Conservation (phyloP, 1,140 invertebrate species). For the Cryptotermes secundus region DNA sequence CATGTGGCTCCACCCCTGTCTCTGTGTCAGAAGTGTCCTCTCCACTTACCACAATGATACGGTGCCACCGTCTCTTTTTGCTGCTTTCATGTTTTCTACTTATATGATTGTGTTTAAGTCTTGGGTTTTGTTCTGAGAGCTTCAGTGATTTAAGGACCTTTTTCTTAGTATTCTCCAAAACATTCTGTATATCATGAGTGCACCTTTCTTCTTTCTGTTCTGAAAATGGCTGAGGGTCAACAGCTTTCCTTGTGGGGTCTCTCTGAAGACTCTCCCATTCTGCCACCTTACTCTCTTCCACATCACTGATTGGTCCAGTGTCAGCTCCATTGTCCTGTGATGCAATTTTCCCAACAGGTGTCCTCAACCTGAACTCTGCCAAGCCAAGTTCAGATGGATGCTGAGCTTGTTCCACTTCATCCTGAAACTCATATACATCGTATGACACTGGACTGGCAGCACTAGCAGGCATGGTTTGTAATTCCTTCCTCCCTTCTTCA, state of each 20-base stretch:
- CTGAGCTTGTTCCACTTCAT: slow-evolving; percentile 17
- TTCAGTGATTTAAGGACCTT: neutral
- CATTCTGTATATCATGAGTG: neutral
- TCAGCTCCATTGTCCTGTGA: neutral
- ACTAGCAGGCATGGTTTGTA: neutral
- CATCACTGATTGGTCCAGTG: neutral
- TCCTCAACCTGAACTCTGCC: neutral
- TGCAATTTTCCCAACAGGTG: neutral
- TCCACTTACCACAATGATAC: neutral
- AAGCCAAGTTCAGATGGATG: neutral
- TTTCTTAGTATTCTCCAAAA: neutral
- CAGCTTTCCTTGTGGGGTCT: too few relatives aligned
- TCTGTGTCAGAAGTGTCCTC: neutral
- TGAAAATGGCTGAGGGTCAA: too few relatives aligned
- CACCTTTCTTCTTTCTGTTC: neutral
- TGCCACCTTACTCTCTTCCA: neutral
- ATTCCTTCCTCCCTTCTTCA: neutral
- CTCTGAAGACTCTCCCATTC: neutral
- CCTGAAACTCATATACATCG: slow-evolving; percentile 24
- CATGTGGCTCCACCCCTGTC: neutral
- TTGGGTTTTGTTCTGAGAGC: neutral
- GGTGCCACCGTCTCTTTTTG: neutral
- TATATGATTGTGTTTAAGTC: neutral
- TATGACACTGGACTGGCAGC: neutral
- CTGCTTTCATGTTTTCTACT: neutral